Evolutionary conservation across 2,797 vertebrate species (phyloP).

Genomic region (Synaphobranchus kaupii): DNA sequence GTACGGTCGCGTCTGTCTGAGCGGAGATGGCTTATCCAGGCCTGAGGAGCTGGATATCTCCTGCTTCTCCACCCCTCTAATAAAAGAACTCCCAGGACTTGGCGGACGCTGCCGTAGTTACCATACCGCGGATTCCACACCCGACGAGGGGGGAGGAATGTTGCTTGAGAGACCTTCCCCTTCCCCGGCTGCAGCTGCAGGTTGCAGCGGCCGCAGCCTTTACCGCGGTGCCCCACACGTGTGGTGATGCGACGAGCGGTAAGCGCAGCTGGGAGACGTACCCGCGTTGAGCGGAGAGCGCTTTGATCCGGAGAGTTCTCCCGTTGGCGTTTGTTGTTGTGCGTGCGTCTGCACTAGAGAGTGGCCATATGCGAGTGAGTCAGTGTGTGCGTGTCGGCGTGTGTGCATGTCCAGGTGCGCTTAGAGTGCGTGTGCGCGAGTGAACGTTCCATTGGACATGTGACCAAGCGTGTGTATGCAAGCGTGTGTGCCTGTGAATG

Average conservation of each 20-base stretch:
- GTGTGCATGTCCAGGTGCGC: neutral
- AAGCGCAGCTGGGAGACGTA: neutral
- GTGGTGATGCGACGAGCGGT: slow-evolving; percentile 31
- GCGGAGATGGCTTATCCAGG: slow-evolving; percentile 50
- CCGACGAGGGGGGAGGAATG: neutral
- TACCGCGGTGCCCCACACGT: slow-evolving; percentile 32
- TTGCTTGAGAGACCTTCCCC: slow-evolving; percentile 37
- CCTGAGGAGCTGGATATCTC: neutral
- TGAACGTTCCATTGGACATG: too few species aligned
- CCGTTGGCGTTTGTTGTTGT: neutral
- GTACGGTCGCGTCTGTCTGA: slow-evolving; percentile 47
- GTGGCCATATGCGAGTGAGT: neutral
- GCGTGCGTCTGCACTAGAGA: neutral
- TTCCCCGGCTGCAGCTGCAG: slow-evolving; percentile 29
- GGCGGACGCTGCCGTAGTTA: slow-evolving; percentile 45
- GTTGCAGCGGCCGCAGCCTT: slow-evolving; percentile 39
- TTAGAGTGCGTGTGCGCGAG: neutral
- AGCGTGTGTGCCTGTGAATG: neutral
- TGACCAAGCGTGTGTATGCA: neutral
- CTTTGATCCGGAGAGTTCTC: neutral
- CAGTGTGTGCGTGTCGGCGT: neutral
- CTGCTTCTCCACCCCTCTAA: neutral
- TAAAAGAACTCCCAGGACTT: slow-evolving; percentile 33
- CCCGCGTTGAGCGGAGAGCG: neutral
- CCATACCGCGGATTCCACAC: slow-evolving; percentile 44